Conservation (phyloP, 1,140 invertebrate species). For the Adoxophyes honmai region DNA sequence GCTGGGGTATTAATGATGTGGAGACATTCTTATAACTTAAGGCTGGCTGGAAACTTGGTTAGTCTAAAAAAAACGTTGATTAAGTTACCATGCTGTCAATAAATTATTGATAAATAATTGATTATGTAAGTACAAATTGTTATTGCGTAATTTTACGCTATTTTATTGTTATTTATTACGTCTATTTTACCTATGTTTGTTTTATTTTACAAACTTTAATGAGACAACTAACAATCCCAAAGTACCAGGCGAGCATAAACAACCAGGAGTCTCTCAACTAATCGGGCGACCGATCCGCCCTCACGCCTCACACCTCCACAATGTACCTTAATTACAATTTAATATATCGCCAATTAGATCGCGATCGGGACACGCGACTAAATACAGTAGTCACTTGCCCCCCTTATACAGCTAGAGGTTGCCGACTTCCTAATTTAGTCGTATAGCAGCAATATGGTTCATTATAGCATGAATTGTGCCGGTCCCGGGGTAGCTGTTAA, state of each 20-base stretch:
- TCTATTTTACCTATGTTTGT: no score
- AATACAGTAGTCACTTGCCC: conserved; percentile 1
- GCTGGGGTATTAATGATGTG: not conserved
- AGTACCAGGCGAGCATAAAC: conserved; percentile 3
- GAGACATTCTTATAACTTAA: no score
- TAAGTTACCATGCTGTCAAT: no score
- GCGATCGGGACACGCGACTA: conserved; percentile 16
- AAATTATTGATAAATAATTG: no score
- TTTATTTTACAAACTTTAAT: no score
- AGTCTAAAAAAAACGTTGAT: no score
- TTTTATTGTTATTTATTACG: no score
- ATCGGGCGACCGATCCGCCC: not conserved
- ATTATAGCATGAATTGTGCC: conserved; percentile 6
- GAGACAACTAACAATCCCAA: not conserved
- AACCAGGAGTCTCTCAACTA: not conserved
- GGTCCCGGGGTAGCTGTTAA: not conserved
- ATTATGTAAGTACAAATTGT: no score
- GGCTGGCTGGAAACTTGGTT: no score
- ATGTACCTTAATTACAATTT: conserved; percentile 22
- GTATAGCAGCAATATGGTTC: conserved; percentile 1
- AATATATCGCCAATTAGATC: conserved; percentile 22
- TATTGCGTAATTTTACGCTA: no score
- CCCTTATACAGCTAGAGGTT: not conserved
- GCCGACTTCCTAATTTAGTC: not conserved
- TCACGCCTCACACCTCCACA: conserved; percentile 12